Conservation (phyloP, 2,113 vertebrate species). For the Globicephala melas region DNA sequence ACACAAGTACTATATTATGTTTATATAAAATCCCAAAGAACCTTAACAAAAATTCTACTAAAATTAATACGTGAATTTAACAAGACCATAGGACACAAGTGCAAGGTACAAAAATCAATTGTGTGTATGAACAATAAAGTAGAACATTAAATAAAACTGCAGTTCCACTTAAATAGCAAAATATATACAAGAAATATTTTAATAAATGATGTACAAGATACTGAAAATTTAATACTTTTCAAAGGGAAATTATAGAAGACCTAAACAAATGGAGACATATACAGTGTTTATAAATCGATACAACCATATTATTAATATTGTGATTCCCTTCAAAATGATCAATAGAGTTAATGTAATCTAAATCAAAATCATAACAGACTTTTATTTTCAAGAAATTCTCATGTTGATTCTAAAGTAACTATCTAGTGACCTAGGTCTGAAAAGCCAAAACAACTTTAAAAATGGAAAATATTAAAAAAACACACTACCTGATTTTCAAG, state of each 20-base stretch:
- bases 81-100: not conserved
- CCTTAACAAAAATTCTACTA: not conserved
- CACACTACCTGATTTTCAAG: not conserved
- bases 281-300: not conserved
- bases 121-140: not conserved
- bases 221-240: not conserved
- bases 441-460: not conserved
- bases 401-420: not conserved
- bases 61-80: not conserved
- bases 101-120: not conserved
- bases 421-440: not conserved
- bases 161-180: not conserved
- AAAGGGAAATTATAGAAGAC: not conserved
- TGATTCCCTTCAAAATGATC: not conserved
- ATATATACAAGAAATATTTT: not conserved
- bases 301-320: not conserved
- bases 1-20: not conserved
- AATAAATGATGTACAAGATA: not conserved
- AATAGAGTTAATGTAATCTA: not conserved
- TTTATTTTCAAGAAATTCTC: not conserved
- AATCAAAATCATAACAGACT: not conserved
- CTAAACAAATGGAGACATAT: not conserved
- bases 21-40: not conserved
- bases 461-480: not conserved
- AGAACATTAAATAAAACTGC: not conserved